Evolutionary conservation across 2,888 invertebrate species (phyloP).

Genomic region (Eilema sororculum): DNA sequence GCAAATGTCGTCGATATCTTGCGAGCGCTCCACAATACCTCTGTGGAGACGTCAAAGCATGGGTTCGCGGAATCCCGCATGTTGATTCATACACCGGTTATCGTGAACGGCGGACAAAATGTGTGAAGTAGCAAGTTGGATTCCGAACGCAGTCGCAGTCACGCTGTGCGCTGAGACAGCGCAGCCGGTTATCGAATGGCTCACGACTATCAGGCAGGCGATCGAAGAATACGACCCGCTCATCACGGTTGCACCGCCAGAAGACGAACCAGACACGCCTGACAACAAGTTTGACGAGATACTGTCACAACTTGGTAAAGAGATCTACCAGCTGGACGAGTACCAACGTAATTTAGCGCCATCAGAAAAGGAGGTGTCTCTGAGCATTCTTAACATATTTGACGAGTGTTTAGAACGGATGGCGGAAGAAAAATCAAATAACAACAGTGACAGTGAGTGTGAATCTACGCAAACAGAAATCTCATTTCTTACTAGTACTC

Average conservation of each 20-base stretch:
- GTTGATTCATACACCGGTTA: slow-evolving; percentile 86
- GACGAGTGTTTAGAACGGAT: slow-evolving; percentile 81
- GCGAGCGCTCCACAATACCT: slow-evolving; percentile 50
- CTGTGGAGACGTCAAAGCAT: slow-evolving; percentile 66
- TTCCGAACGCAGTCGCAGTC: slow-evolving; percentile 81
- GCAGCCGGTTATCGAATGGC: slow-evolving; percentile 79
- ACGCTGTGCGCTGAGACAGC: slow-evolving; percentile 77
- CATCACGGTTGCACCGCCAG: slow-evolving; percentile 63
- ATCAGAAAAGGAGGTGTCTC: slow-evolving; percentile 69
- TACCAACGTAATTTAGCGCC: slow-evolving; percentile 75
- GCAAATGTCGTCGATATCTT: slow-evolving; percentile 79
- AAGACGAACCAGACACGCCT: slow-evolving; percentile 56
- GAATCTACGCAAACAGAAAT: slow-evolving; percentile 69
- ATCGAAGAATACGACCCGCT: slow-evolving; percentile 83
- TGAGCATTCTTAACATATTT: slow-evolving; percentile 81
- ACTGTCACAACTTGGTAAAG: slow-evolving; percentile 80
- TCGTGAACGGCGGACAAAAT: slow-evolving; percentile 72
- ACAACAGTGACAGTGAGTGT: slow-evolving; percentile 69
- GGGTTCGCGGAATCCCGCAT: slow-evolving; percentile 79
- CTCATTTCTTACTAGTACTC: slow-evolving; percentile 75
- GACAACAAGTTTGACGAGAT: slow-evolving; percentile 82
- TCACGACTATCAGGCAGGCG: slow-evolving; percentile 71
- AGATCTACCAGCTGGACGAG: slow-evolving; percentile 81
- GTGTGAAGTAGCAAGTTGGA: slow-evolving; percentile 84
- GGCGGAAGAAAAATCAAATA: slow-evolving; percentile 58